phyloP scores from a whole-genome alignment of 2,888 invertebrate genomes.

The Acronicta alni region DNA sequence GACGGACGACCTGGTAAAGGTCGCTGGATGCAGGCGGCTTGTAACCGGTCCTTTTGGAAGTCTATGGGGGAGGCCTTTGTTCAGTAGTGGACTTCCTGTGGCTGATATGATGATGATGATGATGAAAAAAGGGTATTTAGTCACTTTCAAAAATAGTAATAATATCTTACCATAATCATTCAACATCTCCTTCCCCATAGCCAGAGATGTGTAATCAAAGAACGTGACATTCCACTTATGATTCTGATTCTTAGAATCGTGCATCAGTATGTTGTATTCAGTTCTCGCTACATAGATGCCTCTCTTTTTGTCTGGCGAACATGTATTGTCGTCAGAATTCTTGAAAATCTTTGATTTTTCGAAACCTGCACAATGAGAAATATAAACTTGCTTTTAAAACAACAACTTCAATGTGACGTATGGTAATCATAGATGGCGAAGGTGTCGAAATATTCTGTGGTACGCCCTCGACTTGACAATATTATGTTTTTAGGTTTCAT shows the following conservation, averaged over 20 bases:
- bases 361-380: slow-evolving; percentile 71
- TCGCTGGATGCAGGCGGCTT: too few relatives aligned
- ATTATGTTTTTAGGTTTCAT: too few relatives aligned
- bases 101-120: too few relatives aligned
- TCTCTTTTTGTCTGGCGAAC: slow-evolving; percentile 91
- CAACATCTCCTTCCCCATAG: slow-evolving; percentile 93
- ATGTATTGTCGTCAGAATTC: slow-evolving; percentile 89
- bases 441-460: slow-evolving; percentile 1
- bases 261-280: slow-evolving; percentile 98
- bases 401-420: slow-evolving; percentile 1
- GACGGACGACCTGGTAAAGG: too few relatives aligned
- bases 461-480: background rate
- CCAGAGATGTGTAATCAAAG: slow-evolving; percentile 97
- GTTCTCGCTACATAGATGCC: slow-evolving; percentile 95
- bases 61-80: too few relatives aligned
- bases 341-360: slow-evolving; percentile 84
- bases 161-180: slow-evolving; percentile 93
- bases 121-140: too few relatives aligned
- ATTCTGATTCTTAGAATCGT: slow-evolving; percentile 92
- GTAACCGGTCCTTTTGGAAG: too few relatives aligned
- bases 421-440: slow-evolving; percentile 11
- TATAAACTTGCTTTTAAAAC: slow-evolving; percentile 9
- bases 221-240: slow-evolving; percentile 98
- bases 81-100: too few relatives aligned
- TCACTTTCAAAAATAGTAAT: too few relatives aligned